These are phyloP conservation scores for Chinchilla lanigera DNA, from an alignment of 2,113 vertebrate species.

Conservation along the genomic window DNA sequence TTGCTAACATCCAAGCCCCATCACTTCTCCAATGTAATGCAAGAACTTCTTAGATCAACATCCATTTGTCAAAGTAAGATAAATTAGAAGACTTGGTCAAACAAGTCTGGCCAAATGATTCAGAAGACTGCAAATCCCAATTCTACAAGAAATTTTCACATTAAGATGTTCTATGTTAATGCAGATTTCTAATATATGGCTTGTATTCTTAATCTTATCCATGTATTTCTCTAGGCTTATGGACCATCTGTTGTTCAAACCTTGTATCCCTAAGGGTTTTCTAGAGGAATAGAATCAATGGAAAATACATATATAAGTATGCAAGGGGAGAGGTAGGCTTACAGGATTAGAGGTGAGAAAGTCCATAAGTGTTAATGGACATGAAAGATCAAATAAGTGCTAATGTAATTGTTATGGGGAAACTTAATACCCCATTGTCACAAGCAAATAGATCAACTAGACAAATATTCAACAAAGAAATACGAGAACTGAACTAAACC, in stretches of 20 bases:
- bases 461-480: neutral
- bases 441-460: neutral
- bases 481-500: neutral
- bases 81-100: neutral
- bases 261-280: neutral
- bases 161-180: neutral
- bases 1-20: neutral
- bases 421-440: neutral
- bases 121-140: neutral
- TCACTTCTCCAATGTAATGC: neutral
- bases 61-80: neutral
- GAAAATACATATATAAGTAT: neutral
- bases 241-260: neutral
- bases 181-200: neutral
- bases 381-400: neutral
- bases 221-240: neutral
- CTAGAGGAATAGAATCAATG: neutral
- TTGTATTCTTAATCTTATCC: neutral
- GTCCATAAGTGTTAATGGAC: neutral
- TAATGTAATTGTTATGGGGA: neutral
- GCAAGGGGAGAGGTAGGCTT: neutral
- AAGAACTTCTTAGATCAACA: neutral
- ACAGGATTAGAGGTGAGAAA: neutral
- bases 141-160: neutral
- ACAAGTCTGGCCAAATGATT: neutral